These are phyloP conservation scores for Pelmatolapia mariae DNA, from an alignment of 2,113 vertebrate genomes.

Conservation along the genomic window DNA sequence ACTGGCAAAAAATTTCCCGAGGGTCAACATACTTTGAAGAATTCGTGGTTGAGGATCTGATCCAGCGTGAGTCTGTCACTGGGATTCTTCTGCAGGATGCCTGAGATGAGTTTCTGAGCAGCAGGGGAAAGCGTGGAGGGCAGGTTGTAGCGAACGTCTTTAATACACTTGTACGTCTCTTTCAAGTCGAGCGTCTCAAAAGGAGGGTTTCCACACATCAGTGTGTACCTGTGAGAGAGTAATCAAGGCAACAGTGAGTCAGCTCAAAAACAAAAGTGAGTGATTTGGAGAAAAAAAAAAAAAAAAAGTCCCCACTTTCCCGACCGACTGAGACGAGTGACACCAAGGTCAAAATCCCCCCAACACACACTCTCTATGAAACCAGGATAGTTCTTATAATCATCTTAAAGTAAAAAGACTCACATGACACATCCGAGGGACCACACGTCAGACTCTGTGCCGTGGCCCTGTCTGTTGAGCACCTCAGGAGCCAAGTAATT, in stretches of 20 bases:
- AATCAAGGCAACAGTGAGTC: background rate
- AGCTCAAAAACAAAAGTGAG: background rate
- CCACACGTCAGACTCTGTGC: conserved; percentile 93
- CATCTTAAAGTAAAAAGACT: conserved; percentile 52
- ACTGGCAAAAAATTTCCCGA: background rate
- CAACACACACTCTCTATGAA: background rate
- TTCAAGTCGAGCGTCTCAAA: conserved; percentile 97
- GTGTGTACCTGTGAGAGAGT: conserved; percentile 81
- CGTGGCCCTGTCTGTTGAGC: conserved; percentile 92
- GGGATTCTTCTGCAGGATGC: conserved; percentile 86
- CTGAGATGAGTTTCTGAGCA: conserved; percentile 84
- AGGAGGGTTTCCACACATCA: conserved; percentile 92
- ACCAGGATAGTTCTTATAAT: background rate
- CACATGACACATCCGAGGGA: conserved; percentile 97
- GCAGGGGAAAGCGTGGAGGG: conserved; percentile 81
- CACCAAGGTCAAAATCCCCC: background rate
- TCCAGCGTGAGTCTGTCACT: conserved; percentile 86
- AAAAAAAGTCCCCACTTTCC: background rate
- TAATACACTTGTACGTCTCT: conserved; percentile 96
- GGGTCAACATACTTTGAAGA: conserved; percentile 84
- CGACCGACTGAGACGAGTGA: background rate
- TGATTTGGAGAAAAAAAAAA: fast-evolving
- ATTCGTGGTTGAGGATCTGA: conserved; percentile 92
- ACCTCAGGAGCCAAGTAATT: conserved; percentile 98
- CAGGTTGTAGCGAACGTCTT: conserved; percentile 87